These are phyloP conservation scores for Prolemur simus DNA, from an alignment of 2,113 vertebrate species.

Conservation along the genomic window DNA sequence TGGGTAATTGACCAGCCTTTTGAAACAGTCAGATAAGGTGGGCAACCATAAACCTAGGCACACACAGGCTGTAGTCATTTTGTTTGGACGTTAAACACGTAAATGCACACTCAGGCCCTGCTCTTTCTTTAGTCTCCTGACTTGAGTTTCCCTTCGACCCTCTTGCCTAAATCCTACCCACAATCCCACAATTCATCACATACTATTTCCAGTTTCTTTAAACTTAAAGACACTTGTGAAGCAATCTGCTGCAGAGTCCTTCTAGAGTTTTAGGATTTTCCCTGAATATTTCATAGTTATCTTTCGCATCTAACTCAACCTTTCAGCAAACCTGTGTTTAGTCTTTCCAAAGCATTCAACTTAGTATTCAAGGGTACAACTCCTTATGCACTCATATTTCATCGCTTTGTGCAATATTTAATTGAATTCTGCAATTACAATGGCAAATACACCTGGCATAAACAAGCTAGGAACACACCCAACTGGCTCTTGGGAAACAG, in stretches of 20 bases:
- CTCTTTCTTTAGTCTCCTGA: neutral
- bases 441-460: neutral
- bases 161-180: neutral
- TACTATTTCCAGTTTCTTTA: neutral
- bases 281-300: neutral
- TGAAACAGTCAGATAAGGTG: neutral
- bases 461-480: neutral
- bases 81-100: neutral
- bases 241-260: neutral
- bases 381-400: neutral
- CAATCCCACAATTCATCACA: neutral
- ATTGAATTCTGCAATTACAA: neutral
- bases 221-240: neutral
- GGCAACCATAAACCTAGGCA: neutral
- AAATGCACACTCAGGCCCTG: too few relatives aligned
- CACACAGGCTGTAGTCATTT: neutral
- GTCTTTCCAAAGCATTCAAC: neutral
- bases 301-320: neutral
- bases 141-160: neutral
- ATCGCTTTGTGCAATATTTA: neutral
- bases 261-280: neutral
- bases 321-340: neutral
- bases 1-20: neutral
- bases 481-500: neutral
- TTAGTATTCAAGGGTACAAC: neutral